Evolutionary conservation across 2,797 vertebrate genomes (phyloP).

Genomic region (Crocidura indochinensis): DNA sequence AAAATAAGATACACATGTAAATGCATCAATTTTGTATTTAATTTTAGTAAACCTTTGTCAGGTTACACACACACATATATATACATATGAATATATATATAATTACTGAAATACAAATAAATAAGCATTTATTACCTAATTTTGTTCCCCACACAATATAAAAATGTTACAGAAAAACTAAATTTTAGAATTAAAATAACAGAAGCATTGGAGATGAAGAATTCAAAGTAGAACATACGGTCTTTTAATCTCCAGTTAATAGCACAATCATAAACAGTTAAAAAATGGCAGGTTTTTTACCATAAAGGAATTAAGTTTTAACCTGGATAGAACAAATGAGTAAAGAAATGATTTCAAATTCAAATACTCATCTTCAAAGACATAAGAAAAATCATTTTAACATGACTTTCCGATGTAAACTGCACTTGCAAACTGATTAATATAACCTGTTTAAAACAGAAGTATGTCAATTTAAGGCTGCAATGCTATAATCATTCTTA

Average conservation of each 20-base stretch:
- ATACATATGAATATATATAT: neutral
- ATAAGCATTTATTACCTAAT: neutral
- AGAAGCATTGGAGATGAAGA: slow-evolving; percentile 12
- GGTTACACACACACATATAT: neutral
- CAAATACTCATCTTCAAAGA: slow-evolving; percentile 73
- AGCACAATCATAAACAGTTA: slow-evolving; percentile 55
- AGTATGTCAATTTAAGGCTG: slow-evolving; percentile 73
- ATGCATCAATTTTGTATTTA: neutral
- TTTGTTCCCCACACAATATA: neutral
- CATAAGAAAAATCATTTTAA: slow-evolving; percentile 71
- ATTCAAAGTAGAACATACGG: slow-evolving; percentile 57
- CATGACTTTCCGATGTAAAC: slow-evolving; percentile 48
- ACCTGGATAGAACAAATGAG: neutral
- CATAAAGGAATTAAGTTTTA: slow-evolving; percentile 55
- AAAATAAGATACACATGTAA: neutral
- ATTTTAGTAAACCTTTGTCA: neutral
- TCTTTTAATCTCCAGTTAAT: slow-evolving; percentile 69
- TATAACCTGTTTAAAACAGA: slow-evolving; percentile 64
- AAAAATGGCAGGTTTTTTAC: slow-evolving; percentile 58
- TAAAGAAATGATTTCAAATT: slow-evolving; percentile 38
- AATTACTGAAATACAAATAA: neutral
- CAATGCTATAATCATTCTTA: neutral
- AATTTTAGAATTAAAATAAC: slow-evolving; percentile 38
- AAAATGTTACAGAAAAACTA: neutral
- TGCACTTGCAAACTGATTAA: slow-evolving; percentile 67